Conservation (phyloP, 1,140 invertebrate species). For the Temnothorax longispinosus region DNA sequence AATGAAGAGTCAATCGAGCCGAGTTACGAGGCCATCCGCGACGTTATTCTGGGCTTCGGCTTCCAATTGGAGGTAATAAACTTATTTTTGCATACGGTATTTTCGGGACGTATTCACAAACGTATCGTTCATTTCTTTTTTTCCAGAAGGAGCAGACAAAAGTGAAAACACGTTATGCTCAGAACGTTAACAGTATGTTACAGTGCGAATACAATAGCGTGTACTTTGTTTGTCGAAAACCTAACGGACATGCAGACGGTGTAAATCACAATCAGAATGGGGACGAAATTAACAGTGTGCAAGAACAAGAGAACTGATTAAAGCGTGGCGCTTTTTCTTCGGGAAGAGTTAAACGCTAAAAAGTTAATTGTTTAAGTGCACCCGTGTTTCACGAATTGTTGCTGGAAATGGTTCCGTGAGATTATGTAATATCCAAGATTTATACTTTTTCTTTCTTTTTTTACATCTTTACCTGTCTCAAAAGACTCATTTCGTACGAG, state of each 20-base stretch:
- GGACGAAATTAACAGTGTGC: conserved; percentile 77
- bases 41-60: conserved; percentile 94
- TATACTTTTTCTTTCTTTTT: conserved; percentile 4
- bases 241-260: conserved; percentile 76
- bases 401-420: not conserved
- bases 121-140: not conserved
- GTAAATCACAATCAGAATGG: conserved; percentile 72
- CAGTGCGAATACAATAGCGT: conserved; percentile 95
- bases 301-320: conserved; percentile 78
- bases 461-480: conserved; percentile 17
- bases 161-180: conserved; percentile 94
- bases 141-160: conserved; percentile 91
- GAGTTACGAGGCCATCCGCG: conserved; percentile 93
- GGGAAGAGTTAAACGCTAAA: conserved; percentile 54
- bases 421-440: conserved; percentile 1
- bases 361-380: conserved; percentile 20
- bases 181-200: conserved; percentile 97
- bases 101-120: not conserved
- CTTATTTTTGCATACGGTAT: not conserved
- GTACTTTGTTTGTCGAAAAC: conserved; percentile 95
- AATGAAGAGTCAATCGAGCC: conserved; percentile 98
- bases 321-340: conserved; percentile 52
- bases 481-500: not conserved
- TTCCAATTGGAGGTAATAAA: conserved; percentile 93
- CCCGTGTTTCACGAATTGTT: not conserved